Percentiles rank a stretch among this genome's conserved stretches.
Conservation (phyloP, 2,113 vertebrate genomes). For the Chamaea fasciata region DNA sequence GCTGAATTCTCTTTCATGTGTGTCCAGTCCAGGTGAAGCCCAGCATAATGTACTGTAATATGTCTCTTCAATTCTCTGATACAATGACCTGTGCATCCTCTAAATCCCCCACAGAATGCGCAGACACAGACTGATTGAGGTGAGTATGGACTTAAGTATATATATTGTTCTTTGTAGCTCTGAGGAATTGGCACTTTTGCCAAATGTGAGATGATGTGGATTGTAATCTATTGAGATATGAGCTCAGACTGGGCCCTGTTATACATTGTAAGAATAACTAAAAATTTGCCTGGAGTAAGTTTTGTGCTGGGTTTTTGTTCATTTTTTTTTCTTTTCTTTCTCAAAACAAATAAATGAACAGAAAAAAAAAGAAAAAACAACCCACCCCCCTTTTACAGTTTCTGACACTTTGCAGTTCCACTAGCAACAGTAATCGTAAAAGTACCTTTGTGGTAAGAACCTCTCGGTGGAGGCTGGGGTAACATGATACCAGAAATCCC, state of each 20-base stretch:
- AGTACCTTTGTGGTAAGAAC: not conserved
- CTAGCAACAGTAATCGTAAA: not conserved
- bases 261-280: slow-evolving; percentile 22
- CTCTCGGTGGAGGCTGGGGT: not conserved
- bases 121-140: slow-evolving; percentile 50
- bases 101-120: slow-evolving; percentile 53
- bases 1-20: slow-evolving; percentile 60
- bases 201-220: slow-evolving; percentile 19
- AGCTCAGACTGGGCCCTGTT: not conserved
- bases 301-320: not conserved
- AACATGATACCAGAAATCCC: not conserved
- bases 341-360: not conserved
- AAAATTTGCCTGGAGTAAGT: slow-evolving; percentile 25
- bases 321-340: not conserved
- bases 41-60: slow-evolving; percentile 57
- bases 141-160: slow-evolving; percentile 43
- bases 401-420: not conserved
- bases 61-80: slow-evolving; percentile 53
- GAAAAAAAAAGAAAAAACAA: not conserved
- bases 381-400: not conserved
- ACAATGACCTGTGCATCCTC: slow-evolving; percentile 56
- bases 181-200: slow-evolving; percentile 37
- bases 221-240: slow-evolving; percentile 35
- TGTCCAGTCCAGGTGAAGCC: slow-evolving; percentile 54
- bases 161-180: slow-evolving; percentile 51